Evolutionary conservation across 2,888 invertebrate species (phyloP).

Genomic region (Polydrusus tereticollis): DNA sequence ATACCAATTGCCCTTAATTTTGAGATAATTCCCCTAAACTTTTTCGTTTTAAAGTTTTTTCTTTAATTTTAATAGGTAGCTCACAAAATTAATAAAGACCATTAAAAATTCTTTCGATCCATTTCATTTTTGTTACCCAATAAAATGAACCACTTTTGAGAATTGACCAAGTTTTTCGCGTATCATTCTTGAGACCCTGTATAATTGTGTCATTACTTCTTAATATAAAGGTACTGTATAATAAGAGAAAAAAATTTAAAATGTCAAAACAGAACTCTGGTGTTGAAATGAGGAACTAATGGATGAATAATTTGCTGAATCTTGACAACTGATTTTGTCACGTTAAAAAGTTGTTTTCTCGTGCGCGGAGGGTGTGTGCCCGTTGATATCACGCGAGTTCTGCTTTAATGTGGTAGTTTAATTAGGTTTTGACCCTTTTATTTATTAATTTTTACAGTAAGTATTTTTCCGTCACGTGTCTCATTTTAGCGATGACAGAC

Average conservation of each 20-base stretch:
- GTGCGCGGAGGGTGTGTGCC: slow-evolving; percentile 61
- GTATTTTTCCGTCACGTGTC: slow-evolving; percentile 46
- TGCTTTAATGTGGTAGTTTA: slow-evolving; percentile 60
- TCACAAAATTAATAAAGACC: too few relatives aligned
- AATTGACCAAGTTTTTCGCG: too few relatives aligned
- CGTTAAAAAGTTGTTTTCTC: slow-evolving; percentile 58
- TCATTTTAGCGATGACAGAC: slow-evolving; percentile 43
- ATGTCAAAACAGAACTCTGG: slow-evolving; percentile 14
- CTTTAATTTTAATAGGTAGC: too few relatives aligned
- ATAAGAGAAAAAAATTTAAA: background rate
- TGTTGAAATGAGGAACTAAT: slow-evolving; percentile 13
- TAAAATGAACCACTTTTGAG: too few relatives aligned
- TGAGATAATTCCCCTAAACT: too few relatives aligned
- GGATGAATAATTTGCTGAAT: slow-evolving; percentile 22
- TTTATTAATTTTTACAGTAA: slow-evolving; percentile 55
- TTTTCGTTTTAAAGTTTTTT: too few relatives aligned
- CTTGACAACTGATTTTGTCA: slow-evolving; percentile 57
- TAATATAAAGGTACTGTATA: background rate
- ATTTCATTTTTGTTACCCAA: too few relatives aligned
- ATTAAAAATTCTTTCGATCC: too few relatives aligned
- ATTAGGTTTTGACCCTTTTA: slow-evolving; percentile 54
- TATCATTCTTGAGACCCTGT: too few relatives aligned
- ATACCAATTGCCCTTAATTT: too few relatives aligned
- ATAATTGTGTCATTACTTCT: too few relatives aligned
- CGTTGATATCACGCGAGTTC: slow-evolving; percentile 57